phyloP scores from a whole-genome alignment of 2,113 vertebrate genomes.

The Zosterops japonicus region DNA sequence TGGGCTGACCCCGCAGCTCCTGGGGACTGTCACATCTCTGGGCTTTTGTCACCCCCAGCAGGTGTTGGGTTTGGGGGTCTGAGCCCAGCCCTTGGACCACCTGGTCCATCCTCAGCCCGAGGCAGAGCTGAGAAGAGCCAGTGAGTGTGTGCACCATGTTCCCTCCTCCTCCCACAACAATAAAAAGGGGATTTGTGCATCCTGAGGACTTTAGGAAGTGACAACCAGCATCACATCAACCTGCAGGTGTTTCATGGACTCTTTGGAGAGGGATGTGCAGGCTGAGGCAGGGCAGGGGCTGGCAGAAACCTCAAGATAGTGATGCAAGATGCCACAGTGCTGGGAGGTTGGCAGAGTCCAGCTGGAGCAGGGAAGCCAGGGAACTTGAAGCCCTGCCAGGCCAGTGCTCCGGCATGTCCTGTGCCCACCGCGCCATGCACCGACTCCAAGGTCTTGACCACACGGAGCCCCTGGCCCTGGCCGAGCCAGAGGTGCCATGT shows the following conservation, averaged over 20 bases:
- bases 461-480: constrained; percentile 9
- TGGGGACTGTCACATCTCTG: background rate
- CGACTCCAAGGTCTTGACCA: constrained; percentile 40
- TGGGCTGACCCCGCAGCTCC: background rate
- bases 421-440: background rate
- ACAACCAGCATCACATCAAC: background rate
- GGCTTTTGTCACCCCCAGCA: background rate
- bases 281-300: background rate
- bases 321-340: rapidly evolving
- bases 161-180: background rate
- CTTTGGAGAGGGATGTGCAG: background rate
- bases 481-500: constrained; percentile 55
- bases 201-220: background rate
- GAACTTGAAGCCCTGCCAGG: constrained; percentile 1
- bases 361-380: background rate
- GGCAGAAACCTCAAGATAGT: rapidly evolving
- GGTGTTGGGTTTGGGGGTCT: background rate
- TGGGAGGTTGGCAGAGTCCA: background rate
- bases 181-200: rapidly evolving
- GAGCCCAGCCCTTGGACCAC: background rate
- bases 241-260: rapidly evolving
- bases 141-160: rapidly evolving
- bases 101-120: background rate
- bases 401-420: background rate
- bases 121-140: background rate